These are phyloP conservation scores for Pharmacophagus antenor DNA, from an alignment of 2,888 invertebrate genomes.

Conservation along the genomic window DNA sequence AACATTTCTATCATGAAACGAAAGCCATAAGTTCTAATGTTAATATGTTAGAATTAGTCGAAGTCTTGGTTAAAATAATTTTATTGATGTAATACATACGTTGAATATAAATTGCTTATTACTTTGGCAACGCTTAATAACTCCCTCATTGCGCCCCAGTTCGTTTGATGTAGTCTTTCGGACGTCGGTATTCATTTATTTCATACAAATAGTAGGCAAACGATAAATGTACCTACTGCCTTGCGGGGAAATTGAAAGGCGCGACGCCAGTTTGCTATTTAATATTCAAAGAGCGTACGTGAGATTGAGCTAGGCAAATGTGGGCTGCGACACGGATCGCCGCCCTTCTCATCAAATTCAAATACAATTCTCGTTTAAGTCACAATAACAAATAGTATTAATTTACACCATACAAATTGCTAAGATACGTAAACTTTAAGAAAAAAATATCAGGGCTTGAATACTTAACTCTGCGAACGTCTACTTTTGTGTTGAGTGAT, in stretches of 20 bases:
- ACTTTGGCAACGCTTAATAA: conserved; percentile 5
- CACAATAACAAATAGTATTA: background rate
- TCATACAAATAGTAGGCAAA: conserved; percentile 50
- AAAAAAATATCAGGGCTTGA: no score
- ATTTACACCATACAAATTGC: no score
- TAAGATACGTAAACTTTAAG: no score
- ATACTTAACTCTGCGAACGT: no score
- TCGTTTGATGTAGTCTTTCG: conserved; percentile 17
- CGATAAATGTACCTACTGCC: conserved; percentile 38
- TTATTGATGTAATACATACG: background rate
- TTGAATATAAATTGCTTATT: conserved; percentile 26
- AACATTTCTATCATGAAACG: no score
- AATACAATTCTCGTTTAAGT: conserved; percentile 41
- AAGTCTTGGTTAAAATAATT: no score
- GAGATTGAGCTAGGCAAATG: conserved; percentile 66
- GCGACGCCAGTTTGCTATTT: conserved; percentile 51
- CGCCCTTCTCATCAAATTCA: conserved; percentile 37
- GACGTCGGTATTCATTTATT: conserved; percentile 38
- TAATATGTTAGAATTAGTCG: no score
- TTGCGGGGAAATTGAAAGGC: conserved; percentile 50
- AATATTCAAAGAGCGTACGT: conserved; percentile 68
- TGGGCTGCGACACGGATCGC: conserved; percentile 68
- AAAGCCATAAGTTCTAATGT: no score
- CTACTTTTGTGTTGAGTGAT: no score
- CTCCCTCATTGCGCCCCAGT: conserved; percentile 13